These are phyloP conservation scores for Thunnus albacares DNA, from an alignment of 2,797 vertebrate genomes.

Conservation along the genomic window DNA sequence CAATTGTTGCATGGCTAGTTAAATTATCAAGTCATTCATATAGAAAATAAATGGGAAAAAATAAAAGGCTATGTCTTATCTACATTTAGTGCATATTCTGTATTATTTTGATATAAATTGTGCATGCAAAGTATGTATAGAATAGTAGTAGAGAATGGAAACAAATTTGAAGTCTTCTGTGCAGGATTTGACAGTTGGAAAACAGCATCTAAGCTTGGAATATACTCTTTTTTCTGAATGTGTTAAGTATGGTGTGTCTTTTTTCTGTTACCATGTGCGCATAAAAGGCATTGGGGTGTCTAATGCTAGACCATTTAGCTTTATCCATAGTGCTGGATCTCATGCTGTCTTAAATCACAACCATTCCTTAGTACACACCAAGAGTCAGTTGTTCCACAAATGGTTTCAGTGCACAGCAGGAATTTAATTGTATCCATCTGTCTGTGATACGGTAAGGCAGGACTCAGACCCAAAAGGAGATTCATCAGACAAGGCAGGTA, in stretches of 20 bases:
- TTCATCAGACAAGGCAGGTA: slow-evolving; percentile 39
- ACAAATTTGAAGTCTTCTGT: neutral
- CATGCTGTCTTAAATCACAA: neutral
- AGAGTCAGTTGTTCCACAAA: slow-evolving; percentile 18
- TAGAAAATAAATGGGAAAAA: slow-evolving; percentile 1
- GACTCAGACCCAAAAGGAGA: slow-evolving; percentile 15
- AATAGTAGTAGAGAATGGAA: slow-evolving; percentile 1
- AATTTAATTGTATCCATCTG: slow-evolving; percentile 39
- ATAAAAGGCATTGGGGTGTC: neutral
- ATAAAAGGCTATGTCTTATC: neutral
- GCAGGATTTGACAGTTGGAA: slow-evolving; percentile 25
- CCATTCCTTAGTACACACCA: neutral
- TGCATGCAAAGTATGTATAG: neutral
- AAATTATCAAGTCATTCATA: slow-evolving; percentile 14
- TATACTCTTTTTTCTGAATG: neutral
- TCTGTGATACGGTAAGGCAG: slow-evolving; percentile 37
- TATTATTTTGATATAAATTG: neutral
- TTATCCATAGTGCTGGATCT: neutral
- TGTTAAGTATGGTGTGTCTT: neutral
- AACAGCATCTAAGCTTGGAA: neutral
- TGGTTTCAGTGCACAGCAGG: slow-evolving; percentile 21
- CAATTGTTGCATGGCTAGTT: slow-evolving; percentile 4
- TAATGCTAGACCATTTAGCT: neutral
- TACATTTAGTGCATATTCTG: neutral
- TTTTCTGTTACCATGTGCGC: neutral